A percentile compares a stretch with the other conserved stretches of the same genome.
These are phyloP conservation scores for Galagoides demidoff DNA, from an alignment of 2,797 vertebrate species.

Conservation along the genomic window DNA sequence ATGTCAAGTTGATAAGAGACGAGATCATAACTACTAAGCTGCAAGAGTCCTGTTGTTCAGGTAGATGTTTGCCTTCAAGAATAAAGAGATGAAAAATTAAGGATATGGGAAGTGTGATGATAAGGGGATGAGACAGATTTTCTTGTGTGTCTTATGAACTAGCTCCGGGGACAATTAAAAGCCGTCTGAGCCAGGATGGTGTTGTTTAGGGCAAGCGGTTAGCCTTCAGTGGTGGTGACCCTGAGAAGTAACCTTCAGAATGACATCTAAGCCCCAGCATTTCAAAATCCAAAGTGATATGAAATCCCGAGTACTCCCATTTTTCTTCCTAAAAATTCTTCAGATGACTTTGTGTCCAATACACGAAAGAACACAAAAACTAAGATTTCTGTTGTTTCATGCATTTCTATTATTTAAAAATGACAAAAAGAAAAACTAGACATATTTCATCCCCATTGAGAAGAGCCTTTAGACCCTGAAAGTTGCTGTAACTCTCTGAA, in stretches of 20 bases:
- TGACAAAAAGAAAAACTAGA: constrained; percentile 49
- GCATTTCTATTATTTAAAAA: constrained; percentile 15
- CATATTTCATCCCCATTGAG: constrained; percentile 58
- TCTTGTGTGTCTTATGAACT: background rate
- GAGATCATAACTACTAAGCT: background rate
- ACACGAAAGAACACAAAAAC: background rate
- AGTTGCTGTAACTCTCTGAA: constrained; percentile 83
- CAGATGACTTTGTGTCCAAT: background rate
- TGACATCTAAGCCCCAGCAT: background rate
- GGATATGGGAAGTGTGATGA: background rate
- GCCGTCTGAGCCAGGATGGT: background rate
- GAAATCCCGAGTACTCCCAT: background rate
- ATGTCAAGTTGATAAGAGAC: constrained; percentile 28
- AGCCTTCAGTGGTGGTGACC: background rate
- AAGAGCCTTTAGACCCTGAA: constrained; percentile 71
- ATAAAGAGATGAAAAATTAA: constrained; percentile 23
- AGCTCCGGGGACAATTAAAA: constrained; percentile 24
- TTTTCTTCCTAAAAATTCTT: constrained; percentile 38
- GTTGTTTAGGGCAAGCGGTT: background rate
- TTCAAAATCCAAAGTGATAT: background rate
- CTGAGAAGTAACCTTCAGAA: background rate
- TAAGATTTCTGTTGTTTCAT: constrained; percentile 18
- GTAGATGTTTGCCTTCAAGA: background rate
- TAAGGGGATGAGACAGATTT: background rate
- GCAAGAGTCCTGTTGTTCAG: background rate